Conservation (phyloP, 2,113 vertebrate genomes). For the Labeo rohita region DNA sequence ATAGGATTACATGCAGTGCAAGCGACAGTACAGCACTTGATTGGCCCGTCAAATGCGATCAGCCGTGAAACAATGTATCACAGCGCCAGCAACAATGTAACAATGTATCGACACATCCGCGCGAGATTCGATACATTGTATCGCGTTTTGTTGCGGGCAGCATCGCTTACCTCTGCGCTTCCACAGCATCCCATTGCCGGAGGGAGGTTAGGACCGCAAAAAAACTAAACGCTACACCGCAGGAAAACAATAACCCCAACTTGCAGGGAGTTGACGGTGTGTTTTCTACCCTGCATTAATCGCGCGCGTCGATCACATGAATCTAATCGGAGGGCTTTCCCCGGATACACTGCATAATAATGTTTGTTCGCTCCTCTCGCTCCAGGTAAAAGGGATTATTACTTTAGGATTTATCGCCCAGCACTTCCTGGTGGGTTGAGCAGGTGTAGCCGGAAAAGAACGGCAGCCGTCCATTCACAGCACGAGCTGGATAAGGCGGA, state of each 20-base stretch:
- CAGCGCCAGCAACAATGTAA: neutral
- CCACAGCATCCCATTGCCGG: conserved; percentile 84
- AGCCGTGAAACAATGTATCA: conserved; percentile 40
- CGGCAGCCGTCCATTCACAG: conserved; percentile 72
- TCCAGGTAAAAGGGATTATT: conserved; percentile 70
- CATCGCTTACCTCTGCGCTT: conserved; percentile 77
- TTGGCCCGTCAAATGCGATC: conserved; percentile 55
- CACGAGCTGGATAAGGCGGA: conserved; percentile 68
- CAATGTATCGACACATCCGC: conserved; percentile 12
- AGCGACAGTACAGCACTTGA: conserved; percentile 27
- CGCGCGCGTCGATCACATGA: conserved; percentile 50
- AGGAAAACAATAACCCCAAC: conserved; percentile 69
- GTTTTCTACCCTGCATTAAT: conserved; percentile 63
- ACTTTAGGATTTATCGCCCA: conserved; percentile 69
- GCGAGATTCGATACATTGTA: neutral
- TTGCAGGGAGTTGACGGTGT: conserved; percentile 63
- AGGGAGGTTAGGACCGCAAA: conserved; percentile 67
- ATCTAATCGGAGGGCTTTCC: conserved; percentile 55
- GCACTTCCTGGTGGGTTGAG: conserved; percentile 78
- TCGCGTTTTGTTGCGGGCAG: neutral
- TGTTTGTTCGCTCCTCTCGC: conserved; percentile 53
- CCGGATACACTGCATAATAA: conserved; percentile 62
- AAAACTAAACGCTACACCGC: conserved; percentile 64
- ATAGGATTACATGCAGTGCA: conserved; percentile 65
- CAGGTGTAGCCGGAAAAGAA: conserved; percentile 73